Evolutionary conservation across 2,113 vertebrate species (phyloP), one percentile per base, ranked within the genome.

Genomic region (Caranx ignobilis): DNA sequence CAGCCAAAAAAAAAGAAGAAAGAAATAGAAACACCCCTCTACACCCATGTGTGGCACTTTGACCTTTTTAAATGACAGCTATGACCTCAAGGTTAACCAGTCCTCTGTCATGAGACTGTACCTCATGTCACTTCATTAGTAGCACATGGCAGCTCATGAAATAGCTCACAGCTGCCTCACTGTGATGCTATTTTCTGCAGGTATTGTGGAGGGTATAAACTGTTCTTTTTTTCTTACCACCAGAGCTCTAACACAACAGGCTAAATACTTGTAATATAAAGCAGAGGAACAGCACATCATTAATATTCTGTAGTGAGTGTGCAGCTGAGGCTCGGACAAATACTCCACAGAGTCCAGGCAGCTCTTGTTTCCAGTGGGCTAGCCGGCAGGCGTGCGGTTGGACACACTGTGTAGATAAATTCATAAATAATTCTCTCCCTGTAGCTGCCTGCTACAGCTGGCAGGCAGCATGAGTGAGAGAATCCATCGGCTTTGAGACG

Each of bases 401-500:
- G 88, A 77, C 72, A 76, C 68, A 59, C 63, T 67, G 83, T 61
- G 56, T 73, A 67, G 79, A 82, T 84, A 71, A 59, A 81, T 69
- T 91, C 83, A 92, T 87, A 82, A 90, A 91, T 90, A 84, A 91
- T 91, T 87, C 63, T 55, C 55, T 77, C 54, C 66, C 67, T 86
- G 81, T 73, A 31, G 79, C 70, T 37, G 70, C 76, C 60, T 80
- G 71, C 68, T 76, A 62, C 77, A 85, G 79, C 77, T 79, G 83
- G 77, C 35, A 16, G 76, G 54, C 71, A 76, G 52, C 37, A 5
- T 41, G 62, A 81, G 73, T 4, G 10, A 78, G 76, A 68, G 73
- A 88, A 77, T 78, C 86, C 72, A 81, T 67, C 2, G 21, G 63
- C 35, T 83, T 82, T 41, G 50, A 60, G 67, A 82, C 63, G 62